A percentile compares a stretch with the other conserved stretches of the same genome.
Conservation (phyloP, 2,113 vertebrate species). For the Suncus etruscus region DNA sequence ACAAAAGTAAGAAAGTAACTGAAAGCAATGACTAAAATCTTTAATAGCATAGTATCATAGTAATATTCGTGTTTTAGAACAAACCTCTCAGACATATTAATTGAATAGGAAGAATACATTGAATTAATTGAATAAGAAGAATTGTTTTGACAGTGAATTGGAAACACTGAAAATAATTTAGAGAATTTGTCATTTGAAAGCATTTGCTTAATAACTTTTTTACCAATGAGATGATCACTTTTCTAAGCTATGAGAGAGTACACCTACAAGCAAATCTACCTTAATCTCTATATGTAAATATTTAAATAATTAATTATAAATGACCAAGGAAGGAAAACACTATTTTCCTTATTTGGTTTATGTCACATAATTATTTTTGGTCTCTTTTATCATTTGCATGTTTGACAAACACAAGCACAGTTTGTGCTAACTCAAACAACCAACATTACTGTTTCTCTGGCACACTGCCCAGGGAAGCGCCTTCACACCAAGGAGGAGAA, state of each 20-base stretch:
- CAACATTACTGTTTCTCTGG: constrained; percentile 81
- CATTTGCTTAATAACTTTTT: background rate
- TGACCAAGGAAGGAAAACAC: constrained; percentile 81
- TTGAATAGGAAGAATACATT: constrained; percentile 6
- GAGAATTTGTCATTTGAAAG: constrained; percentile 53
- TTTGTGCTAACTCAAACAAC: constrained; percentile 80
- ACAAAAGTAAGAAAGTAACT: constrained; percentile 7
- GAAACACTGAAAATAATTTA: constrained; percentile 16
- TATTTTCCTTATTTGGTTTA: constrained; percentile 81
- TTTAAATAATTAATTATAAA: constrained; percentile 80
- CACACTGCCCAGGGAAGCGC: constrained; percentile 79
- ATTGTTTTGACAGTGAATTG: constrained; percentile 37
- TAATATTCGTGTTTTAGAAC: background rate
- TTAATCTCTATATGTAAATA: constrained; percentile 75
- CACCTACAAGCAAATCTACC: constrained; percentile 63
- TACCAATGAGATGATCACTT: background rate
- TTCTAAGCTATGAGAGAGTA: constrained; percentile 14
- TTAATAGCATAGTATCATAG: constrained; percentile 4
- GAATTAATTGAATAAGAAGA: background rate
- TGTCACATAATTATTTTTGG: constrained; percentile 80
- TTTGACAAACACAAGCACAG: constrained; percentile 85
- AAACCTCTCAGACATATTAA: constrained; percentile 22
- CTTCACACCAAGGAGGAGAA: constrained; percentile 82
- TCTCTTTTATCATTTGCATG: constrained; percentile 79
- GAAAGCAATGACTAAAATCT: background rate